phyloP scores from a whole-genome alignment of 2,888 invertebrate species.

The Isoperla grammatica region DNA sequence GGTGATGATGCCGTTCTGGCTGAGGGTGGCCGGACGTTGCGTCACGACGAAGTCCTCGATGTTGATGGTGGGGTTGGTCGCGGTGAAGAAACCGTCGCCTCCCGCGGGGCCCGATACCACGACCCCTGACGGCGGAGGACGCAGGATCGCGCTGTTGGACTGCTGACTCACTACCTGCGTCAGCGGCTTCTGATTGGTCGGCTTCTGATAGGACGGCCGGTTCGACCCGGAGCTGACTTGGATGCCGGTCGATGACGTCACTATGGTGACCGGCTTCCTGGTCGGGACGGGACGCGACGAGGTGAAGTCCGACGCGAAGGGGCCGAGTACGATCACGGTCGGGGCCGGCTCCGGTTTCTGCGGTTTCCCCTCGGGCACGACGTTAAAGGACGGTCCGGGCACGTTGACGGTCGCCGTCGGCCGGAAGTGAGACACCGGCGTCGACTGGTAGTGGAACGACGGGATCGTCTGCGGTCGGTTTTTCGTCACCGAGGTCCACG shows the following conservation, averaged over 20 bases:
- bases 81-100: conserved; percentile 8
- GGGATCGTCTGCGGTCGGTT: not conserved
- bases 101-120: no score
- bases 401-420: not conserved
- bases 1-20: conserved; percentile 21
- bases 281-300: conserved; percentile 20
- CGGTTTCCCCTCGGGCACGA: not conserved
- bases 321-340: conserved; percentile 55
- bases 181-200: no score
- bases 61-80: conserved; percentile 31
- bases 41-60: conserved; percentile 35
- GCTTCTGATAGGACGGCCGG: no score
- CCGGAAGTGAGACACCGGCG: not conserved
- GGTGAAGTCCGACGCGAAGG: conserved; percentile 34
- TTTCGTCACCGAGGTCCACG: conserved; percentile 37
- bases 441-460: not conserved
- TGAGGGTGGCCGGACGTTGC: conserved; percentile 7
- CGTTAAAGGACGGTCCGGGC: conserved; percentile 8
- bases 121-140: no score
- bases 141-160: no score
- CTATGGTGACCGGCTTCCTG: conserved; percentile 14
- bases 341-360: conserved; percentile 41
- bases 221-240: not conserved
- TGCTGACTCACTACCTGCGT: no score
- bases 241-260: conserved; percentile 1